phyloP scores from a whole-genome alignment of 1,140 invertebrate genomes.

The Popillia japonica region DNA sequence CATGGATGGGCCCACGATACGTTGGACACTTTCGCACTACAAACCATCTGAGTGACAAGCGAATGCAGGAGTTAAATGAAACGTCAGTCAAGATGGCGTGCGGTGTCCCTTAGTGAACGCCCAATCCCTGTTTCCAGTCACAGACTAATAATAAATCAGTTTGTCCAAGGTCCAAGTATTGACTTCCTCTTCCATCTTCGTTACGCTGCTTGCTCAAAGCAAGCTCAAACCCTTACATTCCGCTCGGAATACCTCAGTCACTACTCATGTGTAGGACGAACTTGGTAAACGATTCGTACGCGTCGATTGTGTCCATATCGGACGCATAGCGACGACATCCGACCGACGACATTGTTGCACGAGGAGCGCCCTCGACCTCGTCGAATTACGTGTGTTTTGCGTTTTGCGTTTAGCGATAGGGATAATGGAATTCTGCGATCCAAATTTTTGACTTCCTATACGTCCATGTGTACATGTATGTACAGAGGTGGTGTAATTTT shows the following conservation, averaged over 20 bases:
- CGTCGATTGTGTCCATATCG: too few species aligned
- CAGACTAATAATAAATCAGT: constrained; percentile 58
- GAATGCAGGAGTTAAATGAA: constrained; percentile 59
- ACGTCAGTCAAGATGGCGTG: constrained; percentile 59
- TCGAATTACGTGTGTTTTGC: constrained; percentile 52
- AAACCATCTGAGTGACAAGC: constrained; percentile 56
- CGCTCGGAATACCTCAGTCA: neutral
- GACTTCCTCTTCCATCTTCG: constrained; percentile 39
- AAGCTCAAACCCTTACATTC: constrained; percentile 12
- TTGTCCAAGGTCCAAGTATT: constrained; percentile 47
- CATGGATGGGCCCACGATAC: constrained; percentile 50
- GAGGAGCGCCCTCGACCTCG: constrained; percentile 2
- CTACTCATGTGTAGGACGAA: neutral
- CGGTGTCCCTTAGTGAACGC: constrained; percentile 52
- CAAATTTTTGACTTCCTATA: too few species aligned
- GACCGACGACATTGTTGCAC: constrained; percentile 50
- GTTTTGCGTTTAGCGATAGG: constrained; percentile 50
- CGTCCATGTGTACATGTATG: too few species aligned
- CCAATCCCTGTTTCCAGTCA: constrained; percentile 58
- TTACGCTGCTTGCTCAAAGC: constrained; percentile 17
- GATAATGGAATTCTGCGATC: constrained; percentile 54
- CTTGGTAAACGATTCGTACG: constrained; percentile 50
- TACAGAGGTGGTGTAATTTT: too few species aligned
- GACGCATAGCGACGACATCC: constrained; percentile 46
- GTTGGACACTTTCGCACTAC: constrained; percentile 46